A percentile compares a stretch with the other conserved stretches of the same genome.
phyloP scores from a whole-genome alignment of 2,888 invertebrate species.

The Eledona agricola region DNA sequence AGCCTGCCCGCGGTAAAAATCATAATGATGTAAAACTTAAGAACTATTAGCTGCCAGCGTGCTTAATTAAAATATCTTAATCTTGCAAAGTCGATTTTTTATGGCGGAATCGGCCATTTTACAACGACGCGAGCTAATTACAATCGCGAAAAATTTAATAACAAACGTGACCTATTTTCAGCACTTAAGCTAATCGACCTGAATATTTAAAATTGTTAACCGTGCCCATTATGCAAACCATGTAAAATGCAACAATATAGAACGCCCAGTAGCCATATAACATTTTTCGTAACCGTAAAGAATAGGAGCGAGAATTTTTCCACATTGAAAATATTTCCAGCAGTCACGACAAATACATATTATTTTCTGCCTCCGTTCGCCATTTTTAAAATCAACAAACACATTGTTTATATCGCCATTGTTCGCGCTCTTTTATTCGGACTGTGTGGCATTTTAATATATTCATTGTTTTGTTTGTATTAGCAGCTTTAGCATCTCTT shows the following conservation, averaged over 20 bases:
- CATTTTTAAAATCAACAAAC: constrained; percentile 56
- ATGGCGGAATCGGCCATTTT: too few relatives aligned
- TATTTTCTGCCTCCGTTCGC: constrained; percentile 59
- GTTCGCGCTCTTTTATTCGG: constrained; percentile 62
- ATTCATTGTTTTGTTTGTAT: constrained; percentile 59
- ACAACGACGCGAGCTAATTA: too few relatives aligned
- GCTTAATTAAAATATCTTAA: too few relatives aligned
- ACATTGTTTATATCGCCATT: constrained; percentile 63
- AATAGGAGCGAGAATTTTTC: constrained; percentile 52
- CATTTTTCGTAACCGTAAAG: constrained; percentile 46
- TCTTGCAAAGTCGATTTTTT: too few relatives aligned
- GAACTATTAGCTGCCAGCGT: too few relatives aligned
- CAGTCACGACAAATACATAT: constrained; percentile 61
- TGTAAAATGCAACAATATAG: constrained; percentile 23
- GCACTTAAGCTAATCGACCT: constrained; percentile 20
- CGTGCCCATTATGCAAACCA: constrained; percentile 27
- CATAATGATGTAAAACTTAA: too few relatives aligned
- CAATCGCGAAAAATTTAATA: too few relatives aligned
- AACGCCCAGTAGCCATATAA: constrained; percentile 43
- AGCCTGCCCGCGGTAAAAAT: too few relatives aligned
- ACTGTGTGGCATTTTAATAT: constrained; percentile 62
- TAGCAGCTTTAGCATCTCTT: constrained; percentile 42
- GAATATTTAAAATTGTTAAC: constrained; percentile 32
- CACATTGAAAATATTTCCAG: constrained; percentile 54
- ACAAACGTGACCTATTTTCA: too few relatives aligned